A percentile compares a stretch with the other conserved stretches of the same genome.
Evolutionary conservation across 2,113 vertebrate species (phyloP).

Genomic region (Campylomormyrus numenius): DNA sequence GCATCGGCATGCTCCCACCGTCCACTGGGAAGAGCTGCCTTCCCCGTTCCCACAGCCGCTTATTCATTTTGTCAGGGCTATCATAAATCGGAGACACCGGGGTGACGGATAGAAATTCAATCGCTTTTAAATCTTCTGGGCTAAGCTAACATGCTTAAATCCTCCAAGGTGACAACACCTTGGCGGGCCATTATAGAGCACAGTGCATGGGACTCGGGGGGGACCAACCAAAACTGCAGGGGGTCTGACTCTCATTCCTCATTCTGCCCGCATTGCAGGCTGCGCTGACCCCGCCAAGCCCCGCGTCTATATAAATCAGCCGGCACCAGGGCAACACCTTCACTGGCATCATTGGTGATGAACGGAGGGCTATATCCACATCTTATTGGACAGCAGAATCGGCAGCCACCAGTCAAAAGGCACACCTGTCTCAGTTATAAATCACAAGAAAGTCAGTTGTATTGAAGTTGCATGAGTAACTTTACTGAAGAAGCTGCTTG

Average conservation of each 20-base stretch:
- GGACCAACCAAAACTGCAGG: background rate
- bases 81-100: conserved; percentile 63
- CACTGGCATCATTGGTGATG: background rate
- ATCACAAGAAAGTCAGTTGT: background rate
- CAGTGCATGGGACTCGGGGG: background rate
- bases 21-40: conserved; percentile 62
- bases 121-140: conserved; percentile 62
- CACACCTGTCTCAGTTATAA: background rate
- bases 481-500: background rate
- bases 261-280: background rate
- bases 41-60: conserved; percentile 64
- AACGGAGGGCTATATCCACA: background rate
- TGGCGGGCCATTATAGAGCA: background rate
- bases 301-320: background rate
- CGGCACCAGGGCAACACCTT: background rate
- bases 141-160: conserved; percentile 57
- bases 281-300: too few relatives aligned
- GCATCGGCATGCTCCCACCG: conserved; percentile 35
- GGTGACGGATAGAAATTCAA: conserved; percentile 68
- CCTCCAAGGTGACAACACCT: conserved; percentile 37
- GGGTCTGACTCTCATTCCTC: background rate
- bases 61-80: conserved; percentile 72
- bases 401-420: background rate
- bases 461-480: background rate
- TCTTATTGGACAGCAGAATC: background rate